A percentile compares a stretch with the other conserved stretches of the same genome.
phyloP scores from a whole-genome alignment of 2,797 vertebrate genomes.

The Poecilia gillii region DNA sequence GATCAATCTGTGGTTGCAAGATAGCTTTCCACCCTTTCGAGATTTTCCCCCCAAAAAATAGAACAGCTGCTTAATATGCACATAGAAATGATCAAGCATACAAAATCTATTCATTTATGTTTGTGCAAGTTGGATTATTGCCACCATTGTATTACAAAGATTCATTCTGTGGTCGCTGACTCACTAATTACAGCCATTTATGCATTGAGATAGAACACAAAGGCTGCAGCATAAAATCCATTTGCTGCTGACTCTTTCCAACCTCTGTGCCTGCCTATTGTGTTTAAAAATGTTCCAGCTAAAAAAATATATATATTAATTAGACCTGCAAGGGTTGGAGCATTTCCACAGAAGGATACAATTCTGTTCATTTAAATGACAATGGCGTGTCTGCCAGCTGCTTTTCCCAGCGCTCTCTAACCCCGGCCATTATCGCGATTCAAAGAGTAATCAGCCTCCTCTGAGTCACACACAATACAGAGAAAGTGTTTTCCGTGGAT shows the following conservation, averaged over 20 bases:
- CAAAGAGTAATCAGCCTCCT: slow-evolving; percentile 75
- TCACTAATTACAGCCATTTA: slow-evolving; percentile 77
- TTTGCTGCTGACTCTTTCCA: slow-evolving; percentile 68
- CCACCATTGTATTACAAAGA: slow-evolving; percentile 76
- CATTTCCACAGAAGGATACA: slow-evolving; percentile 62
- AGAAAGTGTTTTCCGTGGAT: slow-evolving; percentile 68
- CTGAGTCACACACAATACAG: slow-evolving; percentile 60
- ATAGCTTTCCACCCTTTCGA: slow-evolving; percentile 69
- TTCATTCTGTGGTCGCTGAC: slow-evolving; percentile 69
- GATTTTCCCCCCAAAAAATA: slow-evolving; percentile 31
- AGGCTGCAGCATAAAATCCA: slow-evolving; percentile 61
- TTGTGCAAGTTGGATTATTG: slow-evolving; percentile 66
- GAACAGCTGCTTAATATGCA: slow-evolving; percentile 64
- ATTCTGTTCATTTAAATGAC: slow-evolving; percentile 79
- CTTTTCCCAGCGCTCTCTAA: slow-evolving; percentile 75
- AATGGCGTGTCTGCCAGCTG: slow-evolving; percentile 76
- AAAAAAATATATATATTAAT: slow-evolving; percentile 73
- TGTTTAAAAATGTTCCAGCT: slow-evolving; percentile 51
- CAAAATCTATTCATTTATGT: slow-evolving; percentile 74
- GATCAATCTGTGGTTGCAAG: slow-evolving; percentile 71
- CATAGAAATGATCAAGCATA: slow-evolving; percentile 73
- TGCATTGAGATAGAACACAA: slow-evolving; percentile 61
- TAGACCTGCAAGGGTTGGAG: slow-evolving; percentile 58
- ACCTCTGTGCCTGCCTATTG: slow-evolving; percentile 47
- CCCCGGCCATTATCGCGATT: slow-evolving; percentile 73